Percentiles rank a stretch among this genome's conserved stretches.
Evolutionary conservation across 1,140 invertebrate species (phyloP).

Genomic region (Pseudomyrmex cubaensis): DNA sequence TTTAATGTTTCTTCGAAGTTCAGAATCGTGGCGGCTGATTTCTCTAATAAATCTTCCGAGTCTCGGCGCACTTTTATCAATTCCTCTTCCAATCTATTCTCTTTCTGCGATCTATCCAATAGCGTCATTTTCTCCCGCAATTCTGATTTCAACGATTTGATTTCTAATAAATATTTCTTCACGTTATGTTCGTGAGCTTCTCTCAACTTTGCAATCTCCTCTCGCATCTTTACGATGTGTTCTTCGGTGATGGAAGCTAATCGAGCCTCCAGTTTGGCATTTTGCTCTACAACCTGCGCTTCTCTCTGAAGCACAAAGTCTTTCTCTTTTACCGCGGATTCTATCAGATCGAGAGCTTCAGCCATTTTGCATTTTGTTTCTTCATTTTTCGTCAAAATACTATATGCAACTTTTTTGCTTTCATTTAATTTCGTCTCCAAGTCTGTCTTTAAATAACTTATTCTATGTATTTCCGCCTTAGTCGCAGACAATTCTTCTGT

Average conservation of each 20-base stretch:
- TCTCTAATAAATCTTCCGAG: constrained; percentile 80
- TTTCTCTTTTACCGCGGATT: constrained; percentile 84
- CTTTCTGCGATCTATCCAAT: constrained; percentile 81
- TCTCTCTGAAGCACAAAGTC: constrained; percentile 84
- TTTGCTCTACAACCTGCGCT: constrained; percentile 80
- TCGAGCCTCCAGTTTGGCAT: constrained; percentile 71
- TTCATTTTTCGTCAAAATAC: constrained; percentile 73
- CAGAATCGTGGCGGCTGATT: constrained; percentile 82
- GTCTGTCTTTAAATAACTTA: constrained; percentile 69
- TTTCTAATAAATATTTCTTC: constrained; percentile 79
- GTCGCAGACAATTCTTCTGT: constrained; percentile 73
- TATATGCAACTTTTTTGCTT: constrained; percentile 64
- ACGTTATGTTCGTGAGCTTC: constrained; percentile 75
- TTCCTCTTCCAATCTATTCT: constrained; percentile 85
- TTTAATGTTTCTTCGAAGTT: constrained; percentile 85
- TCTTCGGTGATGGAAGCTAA: constrained; percentile 75
- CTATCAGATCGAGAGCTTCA: constrained; percentile 85
- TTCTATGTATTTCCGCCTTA: constrained; percentile 73
- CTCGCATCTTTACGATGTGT: constrained; percentile 73
- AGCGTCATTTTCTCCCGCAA: constrained; percentile 78
- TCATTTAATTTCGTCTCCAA: constrained; percentile 77
- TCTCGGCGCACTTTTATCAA: constrained; percentile 83
- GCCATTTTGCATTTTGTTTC: constrained; percentile 81
- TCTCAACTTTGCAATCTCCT: constrained; percentile 73
- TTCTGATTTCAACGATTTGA: constrained; percentile 81